Base-by-base conservation (phyloP, 2,797 vertebrate genomes). In the Pampus argenteus region DNA sequence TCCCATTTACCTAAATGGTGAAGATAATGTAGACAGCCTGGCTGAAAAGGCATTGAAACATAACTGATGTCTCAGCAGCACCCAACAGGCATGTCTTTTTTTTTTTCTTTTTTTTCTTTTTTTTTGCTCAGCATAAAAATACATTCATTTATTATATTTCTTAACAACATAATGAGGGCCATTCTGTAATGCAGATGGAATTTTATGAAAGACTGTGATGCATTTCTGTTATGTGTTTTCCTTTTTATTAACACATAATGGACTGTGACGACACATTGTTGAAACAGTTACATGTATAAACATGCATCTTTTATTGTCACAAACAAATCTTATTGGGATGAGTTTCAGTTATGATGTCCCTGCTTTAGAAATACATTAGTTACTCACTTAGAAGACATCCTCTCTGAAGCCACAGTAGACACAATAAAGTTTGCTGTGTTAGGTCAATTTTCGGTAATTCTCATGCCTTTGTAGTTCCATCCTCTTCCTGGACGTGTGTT, bases 171-270 rank as follows among this genome's bases (percentile, higher is more conserved):
- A 74, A 61, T 59, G 48, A 47, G 22, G 44, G 18, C 20, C 34
- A 25, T 34, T 86, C 70, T 64, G 34, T 65, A 74, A 87, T 85
- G 71, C 72, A 75, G 71, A 80, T 75, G 66, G 58, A 58, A 71
- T 70, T 62, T 22, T 62, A 49, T 67, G 59, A 79, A 50, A 66
- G 26, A 62, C 56, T 56, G 15, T 6, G 60, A 36, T 65, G 49
- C 29, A 52, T 80, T 66, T 60, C 49, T 69, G 17, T 62, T 49
- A 78, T 81, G 50, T 64, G 28, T 71, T 84, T 73, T 67, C 48
- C 55, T 74, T 73, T 76, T 74, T 84, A 71, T 82, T 80, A 71
- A 75, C 72, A 80, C 40, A 2, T 57, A 76, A 82, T 82, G 62
- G 74, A 34, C 71, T 79, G 74, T 76, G 68, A 73, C 85, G 65